Evolutionary conservation across 2,888 invertebrate genomes (phyloP).

Genomic region (Heliconius aoede): DNA sequence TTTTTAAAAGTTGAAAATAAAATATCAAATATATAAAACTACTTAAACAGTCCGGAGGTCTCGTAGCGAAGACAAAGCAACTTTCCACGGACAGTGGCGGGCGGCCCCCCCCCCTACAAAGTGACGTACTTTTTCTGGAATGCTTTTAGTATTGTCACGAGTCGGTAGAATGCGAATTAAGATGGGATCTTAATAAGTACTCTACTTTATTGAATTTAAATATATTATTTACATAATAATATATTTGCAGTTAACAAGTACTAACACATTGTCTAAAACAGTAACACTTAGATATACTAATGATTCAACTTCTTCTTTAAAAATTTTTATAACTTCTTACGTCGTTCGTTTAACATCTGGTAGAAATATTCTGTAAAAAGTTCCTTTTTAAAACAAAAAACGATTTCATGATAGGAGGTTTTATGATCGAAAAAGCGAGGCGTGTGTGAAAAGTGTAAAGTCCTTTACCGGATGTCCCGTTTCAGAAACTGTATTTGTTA

Average conservation of each 20-base stretch:
- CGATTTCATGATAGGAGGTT: neutral
- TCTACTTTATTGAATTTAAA: neutral
- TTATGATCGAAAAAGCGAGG: constrained; percentile 2
- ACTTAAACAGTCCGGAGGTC: constrained; percentile 17
- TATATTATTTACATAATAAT: neutral
- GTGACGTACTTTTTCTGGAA: constrained; percentile 39
- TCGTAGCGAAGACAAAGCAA: constrained; percentile 27
- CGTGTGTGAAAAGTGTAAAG: neutral
- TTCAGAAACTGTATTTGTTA: neutral
- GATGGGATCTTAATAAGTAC: constrained; percentile 1
- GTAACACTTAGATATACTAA: no score
- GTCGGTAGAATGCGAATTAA: constrained; percentile 28
- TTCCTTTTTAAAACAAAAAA: neutral
- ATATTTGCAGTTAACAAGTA: no score
- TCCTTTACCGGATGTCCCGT: neutral
- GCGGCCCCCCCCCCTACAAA: constrained; percentile 37
- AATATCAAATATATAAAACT: constrained; percentile 2
- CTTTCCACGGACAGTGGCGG: constrained; percentile 34
- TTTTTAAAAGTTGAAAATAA: neutral
- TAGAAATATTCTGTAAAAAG: no score
- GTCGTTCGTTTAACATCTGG: no score
- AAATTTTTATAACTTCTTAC: no score
- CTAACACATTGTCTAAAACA: no score
- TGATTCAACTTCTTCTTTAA: no score
- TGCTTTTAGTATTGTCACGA: constrained; percentile 43